These are phyloP conservation scores for Zaprionus capensis DNA, from an alignment of 1,140 invertebrate species.

Conservation along the genomic window DNA sequence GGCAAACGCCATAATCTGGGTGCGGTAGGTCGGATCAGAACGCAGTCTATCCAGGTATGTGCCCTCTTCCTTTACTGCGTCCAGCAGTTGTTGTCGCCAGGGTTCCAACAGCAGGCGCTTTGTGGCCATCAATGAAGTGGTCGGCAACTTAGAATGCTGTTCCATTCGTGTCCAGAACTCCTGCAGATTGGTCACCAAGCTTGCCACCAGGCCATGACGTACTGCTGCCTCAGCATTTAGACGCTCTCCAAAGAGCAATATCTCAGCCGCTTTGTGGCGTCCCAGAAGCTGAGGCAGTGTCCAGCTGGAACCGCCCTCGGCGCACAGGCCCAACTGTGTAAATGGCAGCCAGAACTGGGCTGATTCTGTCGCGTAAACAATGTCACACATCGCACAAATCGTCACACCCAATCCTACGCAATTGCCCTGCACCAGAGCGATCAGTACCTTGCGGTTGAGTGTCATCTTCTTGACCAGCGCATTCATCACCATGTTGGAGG, in stretches of 20 bases:
- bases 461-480: slow-evolving; percentile 92
- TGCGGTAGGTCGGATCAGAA: slow-evolving; percentile 28
- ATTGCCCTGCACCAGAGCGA: slow-evolving; percentile 96
- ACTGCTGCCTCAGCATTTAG: slow-evolving; percentile 91
- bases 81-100: slow-evolving; percentile 44
- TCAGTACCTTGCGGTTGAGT: slow-evolving; percentile 94
- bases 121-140: slow-evolving; percentile 86
- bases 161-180: slow-evolving; percentile 87
- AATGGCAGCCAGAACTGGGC: slow-evolving; percentile 96
- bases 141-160: slow-evolving; percentile 85
- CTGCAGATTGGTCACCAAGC: slow-evolving; percentile 86
- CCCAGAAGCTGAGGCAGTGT: slow-evolving; percentile 94
- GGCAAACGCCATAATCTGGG: slow-evolving; percentile 41
- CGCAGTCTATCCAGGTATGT: slow-evolving; percentile 46
- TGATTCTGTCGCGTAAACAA: slow-evolving; percentile 93
- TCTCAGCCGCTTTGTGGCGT: slow-evolving; percentile 89
- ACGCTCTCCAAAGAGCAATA: slow-evolving; percentile 92
- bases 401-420: slow-evolving; percentile 96
- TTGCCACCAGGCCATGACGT: slow-evolving; percentile 88
- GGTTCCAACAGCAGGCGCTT: slow-evolving; percentile 85
- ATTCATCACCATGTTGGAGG: slow-evolving; percentile 84
- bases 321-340: slow-evolving; percentile 90
- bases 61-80: slow-evolving; percentile 49
- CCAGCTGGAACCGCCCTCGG: slow-evolving; percentile 94
- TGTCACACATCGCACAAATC: slow-evolving; percentile 93